Conservation (phyloP, 2,113 vertebrate species). For the Cairina moschata region DNA sequence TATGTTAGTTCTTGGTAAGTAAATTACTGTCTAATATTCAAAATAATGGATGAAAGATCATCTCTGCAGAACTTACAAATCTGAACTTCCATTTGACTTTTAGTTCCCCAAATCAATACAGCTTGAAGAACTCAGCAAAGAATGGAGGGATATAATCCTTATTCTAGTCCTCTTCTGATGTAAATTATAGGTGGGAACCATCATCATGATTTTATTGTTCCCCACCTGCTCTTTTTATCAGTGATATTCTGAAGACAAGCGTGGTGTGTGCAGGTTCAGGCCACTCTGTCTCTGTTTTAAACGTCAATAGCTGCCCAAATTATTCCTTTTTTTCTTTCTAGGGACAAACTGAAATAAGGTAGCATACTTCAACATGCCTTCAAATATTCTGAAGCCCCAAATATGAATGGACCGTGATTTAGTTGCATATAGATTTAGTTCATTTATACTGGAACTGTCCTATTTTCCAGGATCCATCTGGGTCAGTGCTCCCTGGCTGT, state of each 20-base stretch:
- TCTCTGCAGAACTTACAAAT: background rate
- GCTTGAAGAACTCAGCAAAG: background rate
- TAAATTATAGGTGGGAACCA: background rate
- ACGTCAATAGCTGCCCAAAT: background rate
- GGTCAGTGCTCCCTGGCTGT: background rate
- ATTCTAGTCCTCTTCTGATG: background rate
- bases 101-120: background rate
- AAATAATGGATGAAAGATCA: background rate
- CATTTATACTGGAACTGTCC: background rate
- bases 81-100: background rate
- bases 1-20: background rate
- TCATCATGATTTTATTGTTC: background rate
- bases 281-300: background rate
- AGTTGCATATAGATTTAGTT: background rate
- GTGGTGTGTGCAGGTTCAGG: accelerated
- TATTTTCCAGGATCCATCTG: background rate
- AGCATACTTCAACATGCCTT: background rate
- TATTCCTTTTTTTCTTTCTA: background rate
- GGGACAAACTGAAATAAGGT: background rate
- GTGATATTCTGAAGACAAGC: background rate
- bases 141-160: background rate
- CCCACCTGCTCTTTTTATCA: background rate
- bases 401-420: background rate
- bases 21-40: background rate
- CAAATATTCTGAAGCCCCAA: background rate